Base-by-base conservation (phyloP, 2,888 invertebrate genomes). In the Dascillus cervinus region DNA sequence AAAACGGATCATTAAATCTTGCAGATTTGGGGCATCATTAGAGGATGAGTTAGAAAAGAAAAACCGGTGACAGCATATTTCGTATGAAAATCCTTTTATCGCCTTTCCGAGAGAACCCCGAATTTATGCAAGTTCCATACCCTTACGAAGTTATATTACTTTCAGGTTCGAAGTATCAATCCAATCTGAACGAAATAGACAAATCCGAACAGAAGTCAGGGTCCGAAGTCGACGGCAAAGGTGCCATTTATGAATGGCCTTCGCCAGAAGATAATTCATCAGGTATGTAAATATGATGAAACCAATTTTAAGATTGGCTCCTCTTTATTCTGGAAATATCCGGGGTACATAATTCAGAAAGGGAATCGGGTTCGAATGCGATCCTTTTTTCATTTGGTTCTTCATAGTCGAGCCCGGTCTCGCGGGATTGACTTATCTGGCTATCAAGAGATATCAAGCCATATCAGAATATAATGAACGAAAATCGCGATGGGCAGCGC, bases 171-270 rank as follows among this genome's bases (percentile, higher is more conserved):
- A 82, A 82, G 62, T 82, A 81, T 62, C 79, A 79, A 66, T 81
- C 81, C 45, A 70, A 67, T 53, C 65, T 83, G 58, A 84, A 84
- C 62, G 82, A 83, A 66, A 82, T 83, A 58, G 83, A 79, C 62
- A 83, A 82, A 66, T 81, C 81, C 29, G 82, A 83, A 64, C 82
- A 82, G 62, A 83, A 83, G 66, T 75, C 79, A 35, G 70, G 70
- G 53, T 52, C 58, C 5, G 62, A 63, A 26, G 46, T 50, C 23
- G 62, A 64, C 40, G 54, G 60, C 47, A 64, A 65, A 49, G 77
- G 77, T 52, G 72, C 72, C 13, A 56, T 53, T 40, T 60, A 53
- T 41, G 53, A 48, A 32, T 50, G 52, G 52, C 49, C 51, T 32
- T 43, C 47, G 22, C 39, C 45, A 6, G 43, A 42, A 22, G 43